Evolutionary conservation across 2,113 vertebrate species (phyloP), one percentile per base, ranked within the genome.

Genomic region (Bambusicola thoracicus): DNA sequence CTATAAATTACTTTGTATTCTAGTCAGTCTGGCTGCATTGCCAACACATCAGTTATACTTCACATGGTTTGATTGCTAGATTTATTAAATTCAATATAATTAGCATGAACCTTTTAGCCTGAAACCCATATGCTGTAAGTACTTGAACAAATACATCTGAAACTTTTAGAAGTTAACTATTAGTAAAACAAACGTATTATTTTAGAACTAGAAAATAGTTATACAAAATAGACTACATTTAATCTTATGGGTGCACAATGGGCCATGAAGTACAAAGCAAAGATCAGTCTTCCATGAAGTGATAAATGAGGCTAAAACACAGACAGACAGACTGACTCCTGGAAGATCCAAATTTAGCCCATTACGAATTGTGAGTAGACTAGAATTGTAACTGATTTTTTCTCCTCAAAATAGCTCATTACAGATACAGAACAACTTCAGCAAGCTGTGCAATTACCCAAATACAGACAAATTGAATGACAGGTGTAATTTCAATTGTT

Each of bases 201-300:
- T 89, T 87, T 61, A 87, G 63, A 87, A 59, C 81, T 63, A 44
- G 82, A 70, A 89, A 85, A 61, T 8, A 49, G 43, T 40, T 76
- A 43, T 1, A 90, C 58, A 66, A 56, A 69, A 41, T 5, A 55
- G 62, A 38, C 44, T 80, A 63, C 78, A 38, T 59, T 94, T 95
- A 92, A 92, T 90, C 86, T 96, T 81, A 89, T 3, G 61, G 69
- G 49, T 91, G 55, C 41, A 85, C 81, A 95, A 82, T 74, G 81
- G 89, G 63, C 91, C 94, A 93, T 96, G 94, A 96, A 95, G 92
- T 87, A 89, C 92, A 92, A 80, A 93, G 94, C 74, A 62, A 87
- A 91, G 85, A 89, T 70, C 61, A 67, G 78, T 46, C 91, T 93
- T 85, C 89, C 81, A 80, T 85, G 59, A 70, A 89, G 55, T n/a